A percentile compares a stretch with the other conserved stretches of the same genome.
These are phyloP conservation scores for Rhodophaea formosa DNA, from an alignment of 2,888 invertebrate species.

Conservation along the genomic window DNA sequence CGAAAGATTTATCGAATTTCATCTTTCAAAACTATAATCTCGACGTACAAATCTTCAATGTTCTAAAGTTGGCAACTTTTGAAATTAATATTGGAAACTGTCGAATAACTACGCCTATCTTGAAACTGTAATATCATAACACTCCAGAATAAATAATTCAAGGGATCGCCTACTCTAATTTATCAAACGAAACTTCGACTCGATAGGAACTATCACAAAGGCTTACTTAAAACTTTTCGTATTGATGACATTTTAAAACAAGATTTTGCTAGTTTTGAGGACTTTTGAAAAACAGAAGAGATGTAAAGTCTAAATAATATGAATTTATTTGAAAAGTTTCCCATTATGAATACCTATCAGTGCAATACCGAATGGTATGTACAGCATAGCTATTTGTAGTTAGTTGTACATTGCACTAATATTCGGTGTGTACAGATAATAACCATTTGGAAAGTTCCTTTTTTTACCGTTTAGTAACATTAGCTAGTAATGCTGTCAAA, in stretches of 20 bases:
- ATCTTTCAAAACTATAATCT: constrained; percentile 12
- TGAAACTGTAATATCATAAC: background rate
- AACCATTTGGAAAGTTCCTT: too few relatives aligned
- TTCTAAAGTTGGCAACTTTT: constrained; percentile 5
- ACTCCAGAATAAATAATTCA: constrained; percentile 9
- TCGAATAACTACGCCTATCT: constrained; percentile 2
- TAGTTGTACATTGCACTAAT: too few relatives aligned
- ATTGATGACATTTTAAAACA: background rate
- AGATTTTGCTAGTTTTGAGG: background rate
- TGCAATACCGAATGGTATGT: too few relatives aligned
- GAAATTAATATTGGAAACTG: constrained; percentile 17
- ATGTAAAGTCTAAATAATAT: background rate
- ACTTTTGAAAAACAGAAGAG: background rate
- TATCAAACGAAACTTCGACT: constrained; percentile 24
- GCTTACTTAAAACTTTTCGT: background rate
- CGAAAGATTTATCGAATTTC: background rate
- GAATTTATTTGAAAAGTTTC: background rate
- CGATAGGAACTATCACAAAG: constrained; percentile 5
- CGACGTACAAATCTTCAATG: background rate
- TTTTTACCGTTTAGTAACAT: too few relatives aligned
- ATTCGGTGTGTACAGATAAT: too few relatives aligned
- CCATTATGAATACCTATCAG: too few relatives aligned
- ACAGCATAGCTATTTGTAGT: too few relatives aligned
- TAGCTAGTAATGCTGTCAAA: too few relatives aligned
- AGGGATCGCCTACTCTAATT: constrained; percentile 25